Evolutionary conservation across 2,113 vertebrate genomes (phyloP).

Genomic region (Callipepla squamata): DNA sequence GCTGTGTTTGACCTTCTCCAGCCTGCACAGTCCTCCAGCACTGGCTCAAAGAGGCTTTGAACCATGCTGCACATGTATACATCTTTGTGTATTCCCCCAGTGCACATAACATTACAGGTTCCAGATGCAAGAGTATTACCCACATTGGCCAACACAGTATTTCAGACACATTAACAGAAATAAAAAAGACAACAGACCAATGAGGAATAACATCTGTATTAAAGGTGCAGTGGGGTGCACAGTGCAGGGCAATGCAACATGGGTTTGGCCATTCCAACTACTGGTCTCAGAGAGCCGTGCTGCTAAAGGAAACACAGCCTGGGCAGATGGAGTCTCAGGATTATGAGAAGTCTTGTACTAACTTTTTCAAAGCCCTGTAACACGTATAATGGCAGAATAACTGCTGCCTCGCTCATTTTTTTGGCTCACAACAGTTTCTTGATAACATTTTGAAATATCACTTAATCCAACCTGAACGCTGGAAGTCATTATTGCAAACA

Average conservation of each 20-base stretch:
- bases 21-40: not conserved
- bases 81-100: not conserved
- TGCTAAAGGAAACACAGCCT: not conserved
- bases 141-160: not conserved
- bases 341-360: not conserved
- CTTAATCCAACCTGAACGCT: not conserved
- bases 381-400: not conserved
- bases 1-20: not conserved
- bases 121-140: not conserved
- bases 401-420: not conserved
- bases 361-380: not conserved
- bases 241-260: accelerated
- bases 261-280: not conserved
- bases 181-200: not conserved
- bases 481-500: not conserved
- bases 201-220: not conserved
- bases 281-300: not conserved
- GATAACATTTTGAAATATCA: not conserved
- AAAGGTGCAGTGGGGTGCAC: accelerated
- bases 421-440: not conserved
- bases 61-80: not conserved
- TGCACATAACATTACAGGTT: not conserved
- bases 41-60: not conserved
- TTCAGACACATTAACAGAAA: not conserved
- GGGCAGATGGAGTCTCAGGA: not conserved